Evolutionary conservation across 2,888 invertebrate genomes (phyloP), one percentile per base, ranked within the genome.

Genomic region (Eilema griseolum): DNA sequence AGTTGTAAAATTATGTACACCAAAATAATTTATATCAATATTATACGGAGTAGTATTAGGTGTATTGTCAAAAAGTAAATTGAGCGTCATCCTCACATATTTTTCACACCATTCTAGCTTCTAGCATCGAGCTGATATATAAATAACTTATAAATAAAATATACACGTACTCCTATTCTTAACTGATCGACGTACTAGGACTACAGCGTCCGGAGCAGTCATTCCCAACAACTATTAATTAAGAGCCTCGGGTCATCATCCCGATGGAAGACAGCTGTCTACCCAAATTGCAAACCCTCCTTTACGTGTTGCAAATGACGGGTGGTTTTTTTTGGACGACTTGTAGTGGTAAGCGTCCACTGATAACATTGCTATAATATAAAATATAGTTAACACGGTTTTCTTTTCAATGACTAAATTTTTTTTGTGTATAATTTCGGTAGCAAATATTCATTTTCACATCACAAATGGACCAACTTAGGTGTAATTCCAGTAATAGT

Each of bases 211-310:
- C 79, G 79, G 70, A 81, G 79, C 81, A 79, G 85, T 86, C 85
- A 83, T 81, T 81, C 78, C 84, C 84, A 87, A 79, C 86, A 89
- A 92, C 92, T 92, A 93, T 94, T 93, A 93, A 93, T 93, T 93
- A 93, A 87, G 90, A 87, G 89, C 90, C 91, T 79, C 86, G 87
- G 89, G 91, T 89, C 91, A 92, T 92, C 90, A 90, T 90, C 89
- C 83, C 77, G 83, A 78, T 83, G 84, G 87, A 89, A 92, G 92
- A 92, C 92, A 92, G 92, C 92, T 90, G 92, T 91, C 92, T 85
- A 81, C 85, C 83, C 85, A 79, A 81, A 81, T 75, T 78, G 83
- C 78, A 82, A 76, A 83, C 75, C 77, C 82, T 81, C 78, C 75
- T 72, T 74, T 73, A 78, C 74, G 76, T 76, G 82, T 81, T 88